Conservation (phyloP, 2,797 vertebrate species). For the Ataeniobius toweri region DNA sequence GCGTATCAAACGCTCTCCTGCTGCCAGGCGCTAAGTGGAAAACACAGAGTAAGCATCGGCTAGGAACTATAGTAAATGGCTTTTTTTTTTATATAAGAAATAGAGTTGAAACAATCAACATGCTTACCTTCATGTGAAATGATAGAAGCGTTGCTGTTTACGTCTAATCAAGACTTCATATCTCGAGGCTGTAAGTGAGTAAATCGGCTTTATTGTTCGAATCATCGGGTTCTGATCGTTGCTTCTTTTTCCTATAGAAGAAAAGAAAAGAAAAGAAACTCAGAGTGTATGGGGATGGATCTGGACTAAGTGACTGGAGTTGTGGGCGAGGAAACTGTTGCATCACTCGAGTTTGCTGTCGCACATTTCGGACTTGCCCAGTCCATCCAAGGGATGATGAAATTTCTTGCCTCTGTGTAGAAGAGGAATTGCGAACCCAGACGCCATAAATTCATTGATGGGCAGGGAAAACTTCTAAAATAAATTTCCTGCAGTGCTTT, state of each 20-base stretch:
- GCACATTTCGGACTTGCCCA: conserved; percentile 18
- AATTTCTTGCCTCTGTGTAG: conserved; percentile 24
- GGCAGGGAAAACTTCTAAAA: not conserved
- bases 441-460: not conserved
- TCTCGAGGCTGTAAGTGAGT: conserved; percentile 28
- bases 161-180: conserved; percentile 24
- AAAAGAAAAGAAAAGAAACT: not conserved
- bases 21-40: conserved; percentile 64
- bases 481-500: not conserved
- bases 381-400: conserved; percentile 15
- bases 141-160: not conserved
- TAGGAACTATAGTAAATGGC: conserved; percentile 56
- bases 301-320: conserved; percentile 24
- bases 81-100: conserved; percentile 34
- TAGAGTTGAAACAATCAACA: conserved; percentile 14
- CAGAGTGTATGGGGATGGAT: conserved; percentile 18
- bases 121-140: conserved; percentile 19
- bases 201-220: conserved; percentile 31
- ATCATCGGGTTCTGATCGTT: conserved; percentile 72
- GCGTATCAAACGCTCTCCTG: conserved; percentile 58
- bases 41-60: conserved; percentile 69
- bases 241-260: not conserved
- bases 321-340: conserved; percentile 27
- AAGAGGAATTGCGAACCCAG: not conserved
- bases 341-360: conserved; percentile 1